phyloP scores from a whole-genome alignment of 92 coral and sea anemone genomes.

The Porites lobata region DNA sequence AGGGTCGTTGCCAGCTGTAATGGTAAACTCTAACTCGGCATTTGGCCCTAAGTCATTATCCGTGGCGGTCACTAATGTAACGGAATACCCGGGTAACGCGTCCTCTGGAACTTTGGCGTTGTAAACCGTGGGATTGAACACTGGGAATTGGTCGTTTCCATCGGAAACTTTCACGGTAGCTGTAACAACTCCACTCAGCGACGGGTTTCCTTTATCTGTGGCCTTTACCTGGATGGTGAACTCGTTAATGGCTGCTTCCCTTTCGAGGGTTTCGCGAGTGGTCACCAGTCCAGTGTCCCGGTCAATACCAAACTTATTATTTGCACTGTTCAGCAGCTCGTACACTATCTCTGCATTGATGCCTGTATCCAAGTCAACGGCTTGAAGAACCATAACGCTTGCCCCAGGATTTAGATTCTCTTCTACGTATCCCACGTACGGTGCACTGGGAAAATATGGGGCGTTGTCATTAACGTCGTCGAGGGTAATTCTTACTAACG shows the following conservation, averaged over 20 bases:
- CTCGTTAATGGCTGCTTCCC: conserved; percentile 69
- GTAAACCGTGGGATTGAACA: conserved; percentile 66
- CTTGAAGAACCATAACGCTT: conserved; percentile 88
- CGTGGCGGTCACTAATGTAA: conserved; percentile 71
- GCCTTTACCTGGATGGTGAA: conserved; percentile 82
- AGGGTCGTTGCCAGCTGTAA: conserved; percentile 83
- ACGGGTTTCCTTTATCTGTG: conserved; percentile 72
- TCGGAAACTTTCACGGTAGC: conserved; percentile 84
- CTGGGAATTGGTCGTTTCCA: conserved; percentile 76
- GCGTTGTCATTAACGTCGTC: conserved; percentile 81
- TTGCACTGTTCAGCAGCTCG: conserved; percentile 73
- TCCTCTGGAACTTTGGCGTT: conserved; percentile 85
- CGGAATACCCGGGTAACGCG: conserved; percentile 82
- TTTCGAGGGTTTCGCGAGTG: conserved; percentile 62
- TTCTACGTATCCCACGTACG: conserved; percentile 84
- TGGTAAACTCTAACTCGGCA: conserved; percentile 84
- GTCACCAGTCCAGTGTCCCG: conserved; percentile 73
- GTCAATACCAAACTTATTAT: conserved; percentile 71
- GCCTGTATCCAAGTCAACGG: conserved; percentile 83
- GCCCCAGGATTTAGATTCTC: conserved; percentile 74
- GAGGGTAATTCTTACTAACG: conserved; percentile 74
- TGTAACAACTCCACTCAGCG: conserved; percentile 70
- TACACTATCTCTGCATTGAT: conserved; percentile 80
- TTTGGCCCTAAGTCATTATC: conserved; percentile 88
- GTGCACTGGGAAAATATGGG: conserved; percentile 84